A percentile compares a stretch with the other conserved stretches of the same genome.
Evolutionary conservation across 2,888 invertebrate species (phyloP).

Genomic region (Protula sp.): DNA sequence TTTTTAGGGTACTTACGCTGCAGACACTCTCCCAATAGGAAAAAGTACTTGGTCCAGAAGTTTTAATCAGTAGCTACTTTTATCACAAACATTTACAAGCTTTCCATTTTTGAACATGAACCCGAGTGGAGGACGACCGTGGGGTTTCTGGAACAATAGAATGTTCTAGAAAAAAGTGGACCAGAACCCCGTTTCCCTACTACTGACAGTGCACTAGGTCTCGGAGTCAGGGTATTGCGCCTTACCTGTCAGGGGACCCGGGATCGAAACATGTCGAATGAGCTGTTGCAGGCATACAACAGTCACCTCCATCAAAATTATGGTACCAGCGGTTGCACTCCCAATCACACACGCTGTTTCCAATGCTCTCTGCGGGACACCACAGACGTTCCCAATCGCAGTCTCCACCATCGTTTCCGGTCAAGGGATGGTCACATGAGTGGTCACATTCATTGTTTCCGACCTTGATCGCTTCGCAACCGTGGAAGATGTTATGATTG

Average conservation of each 20-base stretch:
- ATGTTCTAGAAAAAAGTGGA: too few relatives aligned
- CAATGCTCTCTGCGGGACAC: constrained; percentile 26
- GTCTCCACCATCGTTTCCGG: constrained; percentile 48
- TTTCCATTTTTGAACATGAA: too few relatives aligned
- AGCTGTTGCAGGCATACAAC: constrained; percentile 29
- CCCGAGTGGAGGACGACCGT: too few relatives aligned
- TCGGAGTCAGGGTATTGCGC: too few relatives aligned
- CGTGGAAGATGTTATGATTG: constrained; percentile 31
- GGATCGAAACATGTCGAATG: constrained; percentile 39
- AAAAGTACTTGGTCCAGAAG: too few relatives aligned
- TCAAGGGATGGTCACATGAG: constrained; percentile 36
- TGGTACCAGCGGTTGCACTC: constrained; percentile 40
- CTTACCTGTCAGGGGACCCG: constrained; percentile 34
- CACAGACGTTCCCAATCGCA: constrained; percentile 31
- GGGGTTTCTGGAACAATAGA: too few relatives aligned
- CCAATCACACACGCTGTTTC: constrained; percentile 38
- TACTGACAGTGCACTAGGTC: too few relatives aligned
- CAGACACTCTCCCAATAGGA: too few relatives aligned
- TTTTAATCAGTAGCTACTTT: too few relatives aligned
- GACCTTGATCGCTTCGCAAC: constrained; percentile 35
- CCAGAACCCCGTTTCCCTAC: too few relatives aligned
- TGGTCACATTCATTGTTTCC: constrained; percentile 40
- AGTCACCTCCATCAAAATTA: constrained; percentile 45
- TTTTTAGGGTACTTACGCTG: too few relatives aligned
- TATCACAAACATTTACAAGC: too few relatives aligned